Evolutionary conservation across 1,140 invertebrate genomes (phyloP), one percentile per base, ranked within the genome.

Genomic region (Psilanteris sp.): DNA sequence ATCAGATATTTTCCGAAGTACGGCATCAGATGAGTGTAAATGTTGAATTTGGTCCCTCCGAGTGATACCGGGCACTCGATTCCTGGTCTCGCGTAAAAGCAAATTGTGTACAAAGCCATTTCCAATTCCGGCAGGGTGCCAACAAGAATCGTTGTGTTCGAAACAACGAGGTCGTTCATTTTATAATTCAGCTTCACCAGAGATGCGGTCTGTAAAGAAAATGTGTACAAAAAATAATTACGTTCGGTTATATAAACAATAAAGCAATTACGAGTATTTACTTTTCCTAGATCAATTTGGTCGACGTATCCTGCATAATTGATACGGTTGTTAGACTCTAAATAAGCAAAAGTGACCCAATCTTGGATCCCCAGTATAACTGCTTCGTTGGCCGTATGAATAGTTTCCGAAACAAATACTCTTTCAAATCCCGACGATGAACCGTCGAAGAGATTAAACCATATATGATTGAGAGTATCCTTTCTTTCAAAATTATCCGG

Each of bases 111-210:
- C 1, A 97, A 86, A 10, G 96, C 93, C 84, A 98, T 92, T 88
- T 98, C 96, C 76, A 98, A 90, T 88, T 98, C 97, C 0, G 96
- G 97, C 67, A 94, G 94, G 4, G 95, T 97, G 8, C 96, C 96
- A 54, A 97, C 90, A 75, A 97, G 95, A 89, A 97, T 91, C 0
- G 92, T 91, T 36, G 92, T 92, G 1, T 94, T 93, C 1, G 93
- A 92, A 84, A 96, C 96, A 39, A 92, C 89, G 4, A 91, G 83
- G 1, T 91, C 91, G 79, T 93, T 90, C 88, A 95, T 94, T 43
- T 90, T 90, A 75, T 96, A 95, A 54, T 93, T 92, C n/a, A 93
- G 80, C 84, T 96, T 96, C 22, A 96, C 26, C 1, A 95, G 89
- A 8, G 90, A 90, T 22, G 93, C 93, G 89, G 93, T 94, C 86